phyloP scores from a whole-genome alignment of 2,888 invertebrate species.

The Crioceris asparagi region DNA sequence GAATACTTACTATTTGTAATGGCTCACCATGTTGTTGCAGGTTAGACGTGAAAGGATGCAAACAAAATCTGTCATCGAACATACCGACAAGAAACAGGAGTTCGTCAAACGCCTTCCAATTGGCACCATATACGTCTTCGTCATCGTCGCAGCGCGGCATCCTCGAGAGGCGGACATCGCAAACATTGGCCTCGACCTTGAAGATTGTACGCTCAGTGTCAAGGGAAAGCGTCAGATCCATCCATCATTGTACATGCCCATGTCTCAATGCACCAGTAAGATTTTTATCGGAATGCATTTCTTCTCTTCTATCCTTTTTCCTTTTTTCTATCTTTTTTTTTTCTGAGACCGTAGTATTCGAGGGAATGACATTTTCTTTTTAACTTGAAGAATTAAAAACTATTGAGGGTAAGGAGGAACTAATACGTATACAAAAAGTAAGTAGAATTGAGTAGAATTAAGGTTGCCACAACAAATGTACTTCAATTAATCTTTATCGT shows the following conservation, averaged over 20 bases:
- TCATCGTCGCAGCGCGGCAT: conserved; percentile 41
- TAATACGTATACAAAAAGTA: too few species aligned
- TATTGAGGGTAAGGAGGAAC: too few species aligned
- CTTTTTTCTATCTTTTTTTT: too few species aligned
- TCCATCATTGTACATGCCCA: conserved; percentile 54
- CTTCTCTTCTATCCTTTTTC: too few species aligned
- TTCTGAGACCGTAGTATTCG: too few species aligned
- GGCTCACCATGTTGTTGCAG: conserved; percentile 28
- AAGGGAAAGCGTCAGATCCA: conserved; percentile 67
- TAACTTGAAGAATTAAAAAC: too few species aligned
- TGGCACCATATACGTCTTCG: conserved; percentile 55
- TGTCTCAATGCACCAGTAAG: conserved; percentile 42
- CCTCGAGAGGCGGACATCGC: conserved; percentile 66
- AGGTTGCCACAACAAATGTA: too few species aligned
- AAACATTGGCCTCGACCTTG: conserved; percentile 62
- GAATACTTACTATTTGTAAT: too few species aligned
- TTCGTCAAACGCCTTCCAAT: conserved; percentile 54
- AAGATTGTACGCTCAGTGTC: conserved; percentile 78
- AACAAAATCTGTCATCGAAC: conserved; percentile 36
- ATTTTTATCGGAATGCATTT: too few species aligned
- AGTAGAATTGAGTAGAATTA: too few species aligned
- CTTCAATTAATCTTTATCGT: too few species aligned
- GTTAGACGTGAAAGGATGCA: conserved; percentile 39
- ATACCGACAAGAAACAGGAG: conserved; percentile 45
- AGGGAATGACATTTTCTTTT: too few species aligned